A percentile compares a stretch with the other conserved stretches of the same genome.
phyloP scores from a whole-genome alignment of 2,888 invertebrate species.

The Podotricha telesiphe region DNA sequence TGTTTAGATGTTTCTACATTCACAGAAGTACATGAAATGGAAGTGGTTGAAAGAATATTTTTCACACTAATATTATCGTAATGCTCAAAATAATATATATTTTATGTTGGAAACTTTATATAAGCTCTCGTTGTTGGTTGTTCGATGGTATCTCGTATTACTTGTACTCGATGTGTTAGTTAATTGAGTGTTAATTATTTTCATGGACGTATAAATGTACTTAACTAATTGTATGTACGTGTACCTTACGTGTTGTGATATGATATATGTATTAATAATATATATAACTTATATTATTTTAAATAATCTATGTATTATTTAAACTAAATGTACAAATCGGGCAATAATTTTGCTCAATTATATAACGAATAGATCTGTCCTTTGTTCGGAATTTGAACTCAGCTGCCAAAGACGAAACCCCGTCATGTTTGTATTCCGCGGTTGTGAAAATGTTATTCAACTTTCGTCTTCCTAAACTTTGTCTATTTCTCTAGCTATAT shows the following conservation, averaged over 20 bases:
- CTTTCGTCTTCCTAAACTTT: slow-evolving; percentile 72
- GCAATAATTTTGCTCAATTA: slow-evolving; percentile 75
- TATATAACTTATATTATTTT: slow-evolving; percentile 69
- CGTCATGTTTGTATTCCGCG: slow-evolving; percentile 53
- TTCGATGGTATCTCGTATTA: slow-evolving; percentile 62
- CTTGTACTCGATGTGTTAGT: slow-evolving; percentile 64
- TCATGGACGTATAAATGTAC: slow-evolving; percentile 55
- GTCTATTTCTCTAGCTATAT: slow-evolving; percentile 54
- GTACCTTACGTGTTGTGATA: slow-evolving; percentile 80
- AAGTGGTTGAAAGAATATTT: slow-evolving; percentile 64
- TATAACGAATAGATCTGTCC: slow-evolving; percentile 48
- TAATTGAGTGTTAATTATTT: slow-evolving; percentile 65
- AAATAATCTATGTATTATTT: slow-evolving; percentile 64
- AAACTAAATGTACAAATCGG: slow-evolving; percentile 66
- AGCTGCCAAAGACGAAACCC: slow-evolving; percentile 45
- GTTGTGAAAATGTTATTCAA: slow-evolving; percentile 74
- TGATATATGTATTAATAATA: too few relatives aligned
- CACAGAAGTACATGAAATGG: slow-evolving; percentile 56
- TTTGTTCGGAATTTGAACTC: slow-evolving; percentile 39
- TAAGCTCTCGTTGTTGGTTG: slow-evolving; percentile 75
- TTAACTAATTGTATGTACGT: slow-evolving; percentile 57
- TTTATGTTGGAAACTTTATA: slow-evolving; percentile 79
- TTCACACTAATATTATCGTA: slow-evolving; percentile 75
- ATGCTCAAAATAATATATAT: slow-evolving; percentile 80
- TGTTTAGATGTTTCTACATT: slow-evolving; percentile 42